A percentile compares a stretch with the other conserved stretches of the same genome.
phyloP scores from a whole-genome alignment of 2,888 invertebrate genomes.

The Zhuqinia jingwanae region DNA sequence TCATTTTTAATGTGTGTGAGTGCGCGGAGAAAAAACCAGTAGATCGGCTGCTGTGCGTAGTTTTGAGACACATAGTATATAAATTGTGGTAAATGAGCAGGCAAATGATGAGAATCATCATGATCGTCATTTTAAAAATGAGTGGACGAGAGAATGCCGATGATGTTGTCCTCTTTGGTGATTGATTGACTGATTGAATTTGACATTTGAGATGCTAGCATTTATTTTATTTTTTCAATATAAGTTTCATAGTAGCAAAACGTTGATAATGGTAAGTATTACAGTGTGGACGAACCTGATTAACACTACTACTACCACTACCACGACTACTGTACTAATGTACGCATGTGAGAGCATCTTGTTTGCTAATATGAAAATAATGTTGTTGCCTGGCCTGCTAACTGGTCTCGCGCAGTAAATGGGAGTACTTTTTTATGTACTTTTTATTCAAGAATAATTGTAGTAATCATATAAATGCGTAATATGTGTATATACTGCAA shows the following conservation, averaged over 20 bases:
- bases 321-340: neutral
- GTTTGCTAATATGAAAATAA: neutral
- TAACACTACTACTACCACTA: conserved; percentile 35
- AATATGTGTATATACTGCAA: neutral
- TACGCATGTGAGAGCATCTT: too few relatives aligned
- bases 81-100: conserved; percentile 28
- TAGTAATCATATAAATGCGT: neutral
- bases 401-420: neutral
- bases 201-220: conserved; percentile 71
- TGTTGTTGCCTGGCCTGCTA: neutral
- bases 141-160: conserved; percentile 50
- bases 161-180: conserved; percentile 71
- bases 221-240: conserved; percentile 57
- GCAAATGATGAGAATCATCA: conserved; percentile 60
- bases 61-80: too few relatives aligned
- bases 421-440: neutral
- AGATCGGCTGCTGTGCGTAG: too few relatives aligned
- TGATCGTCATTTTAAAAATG: neutral
- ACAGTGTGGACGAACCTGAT: conserved; percentile 64
- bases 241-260: conserved; percentile 22
- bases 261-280: conserved; percentile 62
- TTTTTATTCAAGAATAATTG: neutral
- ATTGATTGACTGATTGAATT: conserved; percentile 74
- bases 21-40: too few relatives aligned
- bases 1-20: too few relatives aligned